phyloP scores from a whole-genome alignment of 1,140 invertebrate species.

The Drosophila dunni region DNA sequence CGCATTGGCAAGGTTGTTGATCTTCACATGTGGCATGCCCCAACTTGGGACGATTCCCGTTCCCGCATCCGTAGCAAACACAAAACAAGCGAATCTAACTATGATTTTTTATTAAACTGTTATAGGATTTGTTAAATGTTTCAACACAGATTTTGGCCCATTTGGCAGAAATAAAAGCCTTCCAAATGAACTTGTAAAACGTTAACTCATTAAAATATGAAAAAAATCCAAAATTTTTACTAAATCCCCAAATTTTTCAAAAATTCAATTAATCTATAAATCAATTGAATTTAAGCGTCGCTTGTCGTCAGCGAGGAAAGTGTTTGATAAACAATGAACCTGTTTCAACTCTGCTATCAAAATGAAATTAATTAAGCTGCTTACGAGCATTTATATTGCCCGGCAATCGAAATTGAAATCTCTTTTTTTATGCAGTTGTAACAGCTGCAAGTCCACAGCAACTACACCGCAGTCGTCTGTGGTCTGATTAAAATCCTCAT shows the following conservation, averaged over 20 bases:
- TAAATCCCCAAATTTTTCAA: no score
- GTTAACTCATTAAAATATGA: no score
- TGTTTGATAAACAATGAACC: constrained; percentile 30
- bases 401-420: constrained; percentile 51
- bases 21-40: constrained; percentile 62
- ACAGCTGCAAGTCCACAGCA: constrained; percentile 12
- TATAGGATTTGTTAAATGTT: no score
- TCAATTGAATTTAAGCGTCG: background rate
- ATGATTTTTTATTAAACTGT: no score
- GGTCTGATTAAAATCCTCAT: constrained; percentile 59
- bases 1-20: constrained; percentile 78
- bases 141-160: no score
- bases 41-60: background rate
- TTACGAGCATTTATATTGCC: constrained; percentile 23
- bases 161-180: no score
- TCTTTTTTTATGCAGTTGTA: constrained; percentile 10
- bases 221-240: no score
- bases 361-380: constrained; percentile 38
- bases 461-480: background rate
- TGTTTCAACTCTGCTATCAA: constrained; percentile 17
- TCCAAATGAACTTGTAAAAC: no score
- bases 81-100: background rate
- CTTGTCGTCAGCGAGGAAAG: constrained; percentile 13
- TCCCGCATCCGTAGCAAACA: background rate
- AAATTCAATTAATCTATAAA: no score